Conservation (phyloP, 2,797 vertebrate species). For the Chrosomus eos region DNA sequence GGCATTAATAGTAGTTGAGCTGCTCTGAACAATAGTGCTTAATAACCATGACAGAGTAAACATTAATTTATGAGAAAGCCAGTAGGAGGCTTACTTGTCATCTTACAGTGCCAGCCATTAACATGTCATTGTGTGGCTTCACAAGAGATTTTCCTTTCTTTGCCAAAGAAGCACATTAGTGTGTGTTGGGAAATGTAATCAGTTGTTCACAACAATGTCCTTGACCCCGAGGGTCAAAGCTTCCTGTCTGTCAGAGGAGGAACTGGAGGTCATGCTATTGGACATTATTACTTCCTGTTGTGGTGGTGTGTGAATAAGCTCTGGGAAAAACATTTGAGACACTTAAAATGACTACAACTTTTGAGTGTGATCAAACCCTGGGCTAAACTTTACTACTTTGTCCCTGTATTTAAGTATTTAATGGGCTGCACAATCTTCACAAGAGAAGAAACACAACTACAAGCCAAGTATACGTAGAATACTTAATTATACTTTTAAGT, state of each 20-base stretch:
- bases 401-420: not conserved
- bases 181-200: constrained; percentile 27
- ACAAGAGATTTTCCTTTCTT: constrained; percentile 1
- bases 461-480: too few species aligned
- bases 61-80: not conserved
- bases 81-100: not conserved
- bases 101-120: constrained; percentile 5
- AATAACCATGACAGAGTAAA: constrained; percentile 44
- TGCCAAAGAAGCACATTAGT: not conserved
- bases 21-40: constrained; percentile 29
- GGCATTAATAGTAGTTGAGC: constrained; percentile 36
- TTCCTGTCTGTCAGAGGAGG: constrained; percentile 53
- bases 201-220: constrained; percentile 34
- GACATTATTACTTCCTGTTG: constrained; percentile 59
- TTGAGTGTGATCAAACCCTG: constrained; percentile 35
- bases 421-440: too few species aligned
- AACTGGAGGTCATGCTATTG: constrained; percentile 49
- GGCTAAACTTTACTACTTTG: not conserved
- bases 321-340: constrained; percentile 43
- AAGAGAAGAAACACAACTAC: too few species aligned
- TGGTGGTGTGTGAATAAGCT: constrained; percentile 24
- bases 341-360: constrained; percentile 44
- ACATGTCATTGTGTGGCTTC: not conserved
- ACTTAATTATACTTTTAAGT: too few species aligned
- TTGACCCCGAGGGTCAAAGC: constrained; percentile 48